Base-by-base conservation (phyloP, 2,888 invertebrate genomes). In the Dichetophora obliterata region DNA sequence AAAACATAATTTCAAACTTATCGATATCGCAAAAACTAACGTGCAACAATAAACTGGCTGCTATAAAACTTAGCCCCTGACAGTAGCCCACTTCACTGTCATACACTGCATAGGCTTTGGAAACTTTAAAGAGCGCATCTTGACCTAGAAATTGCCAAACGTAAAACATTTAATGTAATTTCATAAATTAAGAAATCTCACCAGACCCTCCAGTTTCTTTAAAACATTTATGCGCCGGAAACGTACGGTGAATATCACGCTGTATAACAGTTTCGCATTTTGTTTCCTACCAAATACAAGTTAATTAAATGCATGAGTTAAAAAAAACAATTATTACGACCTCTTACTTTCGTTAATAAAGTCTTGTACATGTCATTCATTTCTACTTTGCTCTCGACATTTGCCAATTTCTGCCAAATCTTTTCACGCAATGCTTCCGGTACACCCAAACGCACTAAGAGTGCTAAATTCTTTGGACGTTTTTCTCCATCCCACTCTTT, bases 71-170 rank as follows among this genome's bases (percentile, higher is more conserved):
- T 78, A 99, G 92, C 6, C 99, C 99, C 90, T 99, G 99, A 88
- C 99, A 99, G 90, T 99, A 99, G 75, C 98, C 98, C 79, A 99
- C 97, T 91, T 99, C 99, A 77, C 94, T 94, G 88, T 99, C 99
- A 89, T 98, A 96, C 9, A 98, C 95, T 2, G 99, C 98, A 90
- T 99, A 99, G 0, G 98, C 99, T 88, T 98, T 96, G 87, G 97
- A 98, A 86, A 99, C 95, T 86, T 97, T 95, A 87, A 97, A 96
- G 74, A 99, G 91, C 16, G 97, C 95, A 90, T 99, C 98, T 90
- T 99, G 99, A 0, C 99, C 99, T 71, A 19, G 94, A 59, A n/a
- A n/a, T 43, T 14, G 14, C 43, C 43, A 3, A 11, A 43, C 11
- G 43, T 43, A 43, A 43, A 11, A 19, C 2, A 54, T 54, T 19